phyloP scores from a whole-genome alignment of 2,113 vertebrate genomes.

The Rhipidura dahli region DNA sequence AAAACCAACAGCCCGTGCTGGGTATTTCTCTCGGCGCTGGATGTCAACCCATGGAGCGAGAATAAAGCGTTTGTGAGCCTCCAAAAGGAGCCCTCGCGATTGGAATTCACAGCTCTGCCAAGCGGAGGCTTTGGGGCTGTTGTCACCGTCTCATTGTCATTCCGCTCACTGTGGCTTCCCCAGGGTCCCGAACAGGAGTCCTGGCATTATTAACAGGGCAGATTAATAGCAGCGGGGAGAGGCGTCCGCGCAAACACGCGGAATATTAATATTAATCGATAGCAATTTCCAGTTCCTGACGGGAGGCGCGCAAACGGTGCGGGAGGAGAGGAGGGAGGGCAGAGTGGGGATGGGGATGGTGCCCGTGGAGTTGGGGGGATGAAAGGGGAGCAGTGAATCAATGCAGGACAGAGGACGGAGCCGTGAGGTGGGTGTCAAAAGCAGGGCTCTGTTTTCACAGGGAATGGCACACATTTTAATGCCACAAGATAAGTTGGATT shows the following conservation, averaged over 20 bases:
- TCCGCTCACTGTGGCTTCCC: slow-evolving; percentile 73
- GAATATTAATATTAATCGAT: slow-evolving; percentile 96
- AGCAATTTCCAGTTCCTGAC: slow-evolving; percentile 81
- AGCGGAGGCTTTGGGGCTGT: slow-evolving; percentile 42
- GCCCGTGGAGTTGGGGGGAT: neutral
- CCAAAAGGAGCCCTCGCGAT: slow-evolving; percentile 10
- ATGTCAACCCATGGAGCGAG: neutral
- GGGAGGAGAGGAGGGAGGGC: neutral
- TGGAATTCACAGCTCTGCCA: slow-evolving; percentile 45
- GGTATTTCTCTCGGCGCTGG: neutral
- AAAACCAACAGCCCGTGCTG: neutral
- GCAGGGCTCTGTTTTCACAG: slow-evolving; percentile 14
- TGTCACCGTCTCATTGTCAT: slow-evolving; percentile 80
- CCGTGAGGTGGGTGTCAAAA: slow-evolving; percentile 71
- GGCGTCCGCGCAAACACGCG: slow-evolving; percentile 85
- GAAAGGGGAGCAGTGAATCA: slow-evolving; percentile 32
- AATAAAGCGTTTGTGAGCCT: slow-evolving; percentile 32
- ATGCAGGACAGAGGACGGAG: slow-evolving; percentile 34
- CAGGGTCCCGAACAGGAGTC: slow-evolving; percentile 62
- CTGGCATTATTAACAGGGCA: slow-evolving; percentile 83
- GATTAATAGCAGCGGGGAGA: slow-evolving; percentile 87
- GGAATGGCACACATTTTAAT: slow-evolving; percentile 17
- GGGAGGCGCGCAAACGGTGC: slow-evolving; percentile 38
- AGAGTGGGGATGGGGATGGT: neutral
- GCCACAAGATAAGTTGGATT: slow-evolving; percentile 16